phyloP scores from a whole-genome alignment of 1,140 invertebrate species.

The Apis cerana region DNA sequence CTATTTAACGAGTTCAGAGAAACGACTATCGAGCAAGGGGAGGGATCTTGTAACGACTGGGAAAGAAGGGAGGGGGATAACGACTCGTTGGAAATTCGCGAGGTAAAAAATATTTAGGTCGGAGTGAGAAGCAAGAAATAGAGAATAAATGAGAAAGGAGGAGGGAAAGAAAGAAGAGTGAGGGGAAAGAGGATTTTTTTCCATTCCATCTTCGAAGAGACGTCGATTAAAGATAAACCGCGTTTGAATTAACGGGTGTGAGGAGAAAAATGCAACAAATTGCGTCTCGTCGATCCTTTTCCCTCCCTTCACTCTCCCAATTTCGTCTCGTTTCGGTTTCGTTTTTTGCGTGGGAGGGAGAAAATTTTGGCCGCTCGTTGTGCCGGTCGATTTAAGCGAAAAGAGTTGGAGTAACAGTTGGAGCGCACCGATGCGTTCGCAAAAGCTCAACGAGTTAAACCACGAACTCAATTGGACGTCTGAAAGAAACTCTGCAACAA shows the following conservation, averaged over 20 bases:
- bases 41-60: background rate
- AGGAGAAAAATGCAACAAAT: conserved; percentile 40
- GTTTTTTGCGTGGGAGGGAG: conserved; percentile 37
- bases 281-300: background rate
- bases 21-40: background rate
- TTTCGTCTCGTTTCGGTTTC: conserved; percentile 26
- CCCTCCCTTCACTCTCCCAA: background rate
- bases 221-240: background rate
- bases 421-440: conserved; percentile 61
- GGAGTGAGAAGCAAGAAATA: background rate
- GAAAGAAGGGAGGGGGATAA: background rate
- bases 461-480: conserved; percentile 67
- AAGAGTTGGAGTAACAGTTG: conserved; percentile 38
- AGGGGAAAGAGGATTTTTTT: background rate
- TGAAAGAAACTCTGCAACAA: conserved; percentile 72
- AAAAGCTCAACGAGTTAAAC: conserved; percentile 65
- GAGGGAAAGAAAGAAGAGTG: background rate
- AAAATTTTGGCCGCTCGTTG: conserved; percentile 35
- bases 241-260: background rate
- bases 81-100: background rate
- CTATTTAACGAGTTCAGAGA: conserved; percentile 28
- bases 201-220: background rate
- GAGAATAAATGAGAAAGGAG: no score
- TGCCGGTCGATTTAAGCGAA: conserved; percentile 63
- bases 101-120: background rate